Base-by-base conservation (phyloP, 2,888 invertebrate species). In the Prosapia bicincta region DNA sequence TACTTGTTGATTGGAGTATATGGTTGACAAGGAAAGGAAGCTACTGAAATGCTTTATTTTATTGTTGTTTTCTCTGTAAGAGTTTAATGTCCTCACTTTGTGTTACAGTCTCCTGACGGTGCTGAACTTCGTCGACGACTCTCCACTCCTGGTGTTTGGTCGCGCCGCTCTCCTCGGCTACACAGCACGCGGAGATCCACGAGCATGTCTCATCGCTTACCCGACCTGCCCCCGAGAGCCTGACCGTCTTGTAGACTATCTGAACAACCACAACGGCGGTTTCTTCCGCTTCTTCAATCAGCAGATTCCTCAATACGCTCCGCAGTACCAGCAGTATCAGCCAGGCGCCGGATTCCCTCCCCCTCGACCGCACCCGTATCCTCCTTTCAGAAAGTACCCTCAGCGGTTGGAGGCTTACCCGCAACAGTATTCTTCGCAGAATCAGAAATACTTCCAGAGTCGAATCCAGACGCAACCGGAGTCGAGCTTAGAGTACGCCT, bases 191-290 rank as follows among this genome's bases (percentile, higher is more conserved):
- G 90, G 89, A 7, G 89, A 89, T 80, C 84, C 90, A 0, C 84
- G 86, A 0, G 84, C 86, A 23, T 93, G 93, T 81, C 86, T 88
- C 66, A 86, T 87, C 77, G 91, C 91, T 10, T 95, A 93, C 82
- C 89, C 92, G 0, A 87, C 87, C 72, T 95, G 95, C 82, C 95
- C 95, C 0, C 88, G 88, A 69, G 91, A 92, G 83, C 88, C 92
- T 30, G 90, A 91, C 79, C 88, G 90, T 80, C 87, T 95, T 10
- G 88, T 94, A 43, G 87, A 91, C 83, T 95, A 95, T 83, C 86
- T 95, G 71, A 95, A 95, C 85, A 95, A 94, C 84, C 91, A 95
- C 83, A 93, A 94, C 75, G 95, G 95, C 65, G 95, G 95, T 0
- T 93, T 95, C 85, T 95, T 94, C 83, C 88, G 92, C 78, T 93